Conservation (phyloP, 1,140 invertebrate species). For the Drosophila pandora region DNA sequence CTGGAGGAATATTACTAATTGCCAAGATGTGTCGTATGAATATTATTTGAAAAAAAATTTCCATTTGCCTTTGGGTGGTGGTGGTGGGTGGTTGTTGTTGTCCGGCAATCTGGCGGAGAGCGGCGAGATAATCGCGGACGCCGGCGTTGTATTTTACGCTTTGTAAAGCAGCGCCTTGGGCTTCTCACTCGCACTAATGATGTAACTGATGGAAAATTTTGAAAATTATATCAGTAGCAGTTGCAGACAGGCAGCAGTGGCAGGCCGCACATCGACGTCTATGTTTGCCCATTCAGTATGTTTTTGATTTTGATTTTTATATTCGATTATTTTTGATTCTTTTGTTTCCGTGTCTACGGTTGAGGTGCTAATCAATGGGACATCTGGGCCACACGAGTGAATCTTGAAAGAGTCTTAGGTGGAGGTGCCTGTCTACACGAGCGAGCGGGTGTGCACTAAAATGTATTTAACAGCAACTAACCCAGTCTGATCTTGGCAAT, state of each 20-base stretch:
- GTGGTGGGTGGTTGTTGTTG: slow-evolving; percentile 41
- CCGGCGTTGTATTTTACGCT: slow-evolving; percentile 5
- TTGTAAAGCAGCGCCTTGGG: slow-evolving; percentile 47
- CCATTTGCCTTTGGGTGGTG: slow-evolving; percentile 55
- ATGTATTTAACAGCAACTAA: background rate
- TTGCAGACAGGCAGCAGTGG: background rate
- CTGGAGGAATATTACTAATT: background rate
- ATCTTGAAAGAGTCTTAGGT: background rate
- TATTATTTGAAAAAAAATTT: slow-evolving; percentile 18
- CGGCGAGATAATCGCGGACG: slow-evolving; percentile 58
- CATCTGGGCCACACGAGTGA: no score
- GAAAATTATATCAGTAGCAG: slow-evolving; percentile 26
- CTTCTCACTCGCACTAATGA: slow-evolving; percentile 43
- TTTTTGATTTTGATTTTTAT: background rate
- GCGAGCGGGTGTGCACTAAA: background rate
- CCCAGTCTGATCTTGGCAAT: background rate
- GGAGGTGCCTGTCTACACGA: slow-evolving; percentile 26
- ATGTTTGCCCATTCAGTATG: background rate
- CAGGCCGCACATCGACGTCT: no score
- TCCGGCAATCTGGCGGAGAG: slow-evolving; percentile 23
- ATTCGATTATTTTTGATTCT: background rate
- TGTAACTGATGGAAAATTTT: slow-evolving; percentile 66
- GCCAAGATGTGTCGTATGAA: background rate
- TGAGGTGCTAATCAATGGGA: slow-evolving; percentile 22
- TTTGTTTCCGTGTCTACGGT: background rate